These are phyloP conservation scores for Varanus salvator DNA, from an alignment of 2,113 vertebrate species.

Conservation along the genomic window DNA sequence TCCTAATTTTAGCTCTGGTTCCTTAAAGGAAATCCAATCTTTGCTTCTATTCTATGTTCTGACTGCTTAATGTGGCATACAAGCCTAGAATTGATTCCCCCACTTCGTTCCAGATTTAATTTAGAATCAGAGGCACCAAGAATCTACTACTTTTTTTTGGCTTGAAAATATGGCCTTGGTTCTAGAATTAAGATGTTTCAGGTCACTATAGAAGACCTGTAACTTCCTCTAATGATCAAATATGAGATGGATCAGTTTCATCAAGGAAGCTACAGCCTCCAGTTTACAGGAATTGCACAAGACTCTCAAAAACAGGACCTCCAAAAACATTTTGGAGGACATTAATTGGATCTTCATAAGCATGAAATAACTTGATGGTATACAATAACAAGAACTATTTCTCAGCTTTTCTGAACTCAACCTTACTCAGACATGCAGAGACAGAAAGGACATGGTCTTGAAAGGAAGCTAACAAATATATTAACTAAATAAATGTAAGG, in stretches of 20 bases:
- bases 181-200: background rate
- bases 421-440: background rate
- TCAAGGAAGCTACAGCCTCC: too few species aligned
- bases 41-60: background rate
- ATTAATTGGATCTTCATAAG: too few species aligned
- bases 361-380: too few species aligned
- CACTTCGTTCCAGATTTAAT: background rate
- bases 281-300: too few species aligned
- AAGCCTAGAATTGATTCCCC: background rate
- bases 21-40: too few species aligned
- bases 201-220: too few species aligned
- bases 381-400: background rate
- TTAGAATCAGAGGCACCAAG: background rate
- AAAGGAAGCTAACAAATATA: background rate
- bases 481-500: background rate
- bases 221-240: too few species aligned
- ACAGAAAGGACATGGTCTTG: background rate
- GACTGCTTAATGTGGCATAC: rapidly evolving
- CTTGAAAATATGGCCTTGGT: background rate
- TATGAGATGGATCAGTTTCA: too few species aligned
- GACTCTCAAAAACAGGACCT: too few species aligned
- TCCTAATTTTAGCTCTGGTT: too few species aligned
- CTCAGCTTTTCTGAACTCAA: background rate
- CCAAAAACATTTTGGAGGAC: too few species aligned
- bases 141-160: background rate